These are phyloP conservation scores for Ceriagrion tenellum DNA, from an alignment of 2,888 invertebrate species.

Conservation along the genomic window DNA sequence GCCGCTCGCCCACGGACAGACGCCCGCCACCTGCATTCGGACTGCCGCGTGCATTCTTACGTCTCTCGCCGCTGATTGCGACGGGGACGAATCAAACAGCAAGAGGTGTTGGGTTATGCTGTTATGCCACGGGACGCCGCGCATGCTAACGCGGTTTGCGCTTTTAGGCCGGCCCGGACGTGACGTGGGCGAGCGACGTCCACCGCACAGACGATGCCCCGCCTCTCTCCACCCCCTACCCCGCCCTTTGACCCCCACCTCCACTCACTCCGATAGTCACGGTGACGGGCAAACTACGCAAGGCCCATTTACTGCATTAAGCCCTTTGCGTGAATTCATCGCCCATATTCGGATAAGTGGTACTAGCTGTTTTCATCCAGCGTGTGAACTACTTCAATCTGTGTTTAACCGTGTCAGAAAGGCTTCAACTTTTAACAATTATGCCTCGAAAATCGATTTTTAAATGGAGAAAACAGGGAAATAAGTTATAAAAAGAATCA, in stretches of 20 bases:
- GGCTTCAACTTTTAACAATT: too few species aligned
- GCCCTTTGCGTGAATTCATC: neutral
- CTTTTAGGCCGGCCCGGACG: neutral
- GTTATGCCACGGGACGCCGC: neutral
- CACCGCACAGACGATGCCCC: neutral
- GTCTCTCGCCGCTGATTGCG: constrained; percentile 7
- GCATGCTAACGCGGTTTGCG: constrained; percentile 2
- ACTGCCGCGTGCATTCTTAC: neutral
- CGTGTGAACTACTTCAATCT: too few species aligned
- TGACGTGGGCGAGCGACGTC: neutral
- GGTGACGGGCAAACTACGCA: neutral
- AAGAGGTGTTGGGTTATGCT: constrained; percentile 19
- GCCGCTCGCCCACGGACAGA: neutral
- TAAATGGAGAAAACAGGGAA: too few species aligned
- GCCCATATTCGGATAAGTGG: neutral
- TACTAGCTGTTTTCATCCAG: neutral
- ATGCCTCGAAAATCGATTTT: too few species aligned
- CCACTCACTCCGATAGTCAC: neutral
- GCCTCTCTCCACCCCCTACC: too few species aligned
- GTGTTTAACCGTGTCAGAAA: too few species aligned
- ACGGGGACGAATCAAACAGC: neutral
- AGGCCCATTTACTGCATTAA: neutral
- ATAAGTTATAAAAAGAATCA: too few species aligned
- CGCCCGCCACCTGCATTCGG: neutral
- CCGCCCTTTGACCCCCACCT: too few species aligned